phyloP scores from a whole-genome alignment of 1,140 invertebrate genomes.

The Pseudomyrmex flavicornis region DNA sequence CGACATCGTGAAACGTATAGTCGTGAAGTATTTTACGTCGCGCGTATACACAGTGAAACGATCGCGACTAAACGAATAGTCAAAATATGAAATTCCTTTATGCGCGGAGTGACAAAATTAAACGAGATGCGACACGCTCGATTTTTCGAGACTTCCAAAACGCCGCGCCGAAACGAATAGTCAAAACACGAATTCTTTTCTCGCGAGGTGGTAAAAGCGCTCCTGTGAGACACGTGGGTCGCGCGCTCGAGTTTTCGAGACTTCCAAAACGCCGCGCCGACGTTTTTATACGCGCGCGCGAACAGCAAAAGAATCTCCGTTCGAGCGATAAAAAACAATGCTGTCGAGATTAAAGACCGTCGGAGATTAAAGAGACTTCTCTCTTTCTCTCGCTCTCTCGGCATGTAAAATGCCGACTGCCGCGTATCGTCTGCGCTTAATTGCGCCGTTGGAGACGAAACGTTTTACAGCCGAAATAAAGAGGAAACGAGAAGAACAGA shows the following conservation, averaged over 20 bases:
- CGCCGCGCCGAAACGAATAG: neutral
- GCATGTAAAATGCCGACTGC: slow-evolving; percentile 13
- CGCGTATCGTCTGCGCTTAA: slow-evolving; percentile 4
- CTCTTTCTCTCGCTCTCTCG: neutral
- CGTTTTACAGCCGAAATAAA: slow-evolving; percentile 19
- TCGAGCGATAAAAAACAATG: slow-evolving; percentile 18
- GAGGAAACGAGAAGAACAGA: neutral
- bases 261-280: slow-evolving; percentile 9
- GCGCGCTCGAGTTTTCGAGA: neutral
- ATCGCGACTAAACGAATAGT: too few relatives aligned
- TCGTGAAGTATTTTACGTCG: neutral
- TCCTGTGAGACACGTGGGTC: neutral
- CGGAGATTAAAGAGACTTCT: slow-evolving; percentile 19
- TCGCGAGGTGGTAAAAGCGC: neutral
- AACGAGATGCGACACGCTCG: too few relatives aligned
- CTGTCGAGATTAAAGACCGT: slow-evolving; percentile 29
- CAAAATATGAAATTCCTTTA: neutral
- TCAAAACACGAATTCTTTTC: slow-evolving; percentile 1
- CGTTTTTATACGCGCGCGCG: neutral
- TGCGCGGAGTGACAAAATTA: neutral
- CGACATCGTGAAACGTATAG: neutral
- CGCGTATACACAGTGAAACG: neutral
- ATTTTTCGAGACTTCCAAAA: too few relatives aligned
- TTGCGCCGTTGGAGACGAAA: neutral
- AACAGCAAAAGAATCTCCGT: neutral